Percentiles rank a stretch among this genome's conserved stretches.
These are phyloP conservation scores for Pachyseris speciosa DNA, from an alignment of 64 coral and sea anemone species.

Conservation along the genomic window DNA sequence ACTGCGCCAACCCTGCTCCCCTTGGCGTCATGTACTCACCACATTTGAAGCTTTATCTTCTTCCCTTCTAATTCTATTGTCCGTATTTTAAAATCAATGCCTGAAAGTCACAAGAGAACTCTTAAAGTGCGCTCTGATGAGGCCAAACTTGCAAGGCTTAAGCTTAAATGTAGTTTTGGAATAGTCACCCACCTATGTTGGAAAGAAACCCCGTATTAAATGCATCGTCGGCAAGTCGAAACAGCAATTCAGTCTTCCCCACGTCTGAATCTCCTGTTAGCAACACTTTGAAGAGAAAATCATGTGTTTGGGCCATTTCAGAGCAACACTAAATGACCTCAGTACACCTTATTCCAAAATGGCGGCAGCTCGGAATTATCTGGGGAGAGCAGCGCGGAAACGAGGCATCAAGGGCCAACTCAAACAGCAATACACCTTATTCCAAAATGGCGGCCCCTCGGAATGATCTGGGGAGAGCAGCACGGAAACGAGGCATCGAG, in stretches of 20 bases:
- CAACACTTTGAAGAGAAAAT: slow-evolving; percentile 98
- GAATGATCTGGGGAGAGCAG: too few relatives aligned
- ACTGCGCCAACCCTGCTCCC: too few relatives aligned
- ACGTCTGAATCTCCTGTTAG: slow-evolving; percentile 98
- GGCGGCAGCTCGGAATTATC: too few relatives aligned
- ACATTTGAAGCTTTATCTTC: slow-evolving; percentile 99
- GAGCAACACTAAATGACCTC: slow-evolving; percentile 41
- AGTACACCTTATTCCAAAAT: too few relatives aligned
- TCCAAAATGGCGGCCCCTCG: too few relatives aligned
- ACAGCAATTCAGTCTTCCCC: slow-evolving; percentile 94
- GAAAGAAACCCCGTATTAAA: slow-evolving; percentile 99
- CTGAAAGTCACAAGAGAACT: slow-evolving; percentile 63
- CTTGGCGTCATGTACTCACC: too few relatives aligned
- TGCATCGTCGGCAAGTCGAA: slow-evolving; percentile 96
- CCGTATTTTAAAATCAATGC: slow-evolving; percentile 99
- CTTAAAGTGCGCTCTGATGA: neutral
- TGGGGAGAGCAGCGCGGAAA: too few relatives aligned
- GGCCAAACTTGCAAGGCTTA: neutral
- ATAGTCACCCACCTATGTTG: slow-evolving; percentile 97
- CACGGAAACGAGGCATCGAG: too few relatives aligned
- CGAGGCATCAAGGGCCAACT: too few relatives aligned
- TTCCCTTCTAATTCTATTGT: slow-evolving; percentile 99
- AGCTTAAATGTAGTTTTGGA: too few relatives aligned
- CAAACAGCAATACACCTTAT: too few relatives aligned
- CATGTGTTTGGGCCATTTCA: slow-evolving; percentile 99